Conservation (phyloP, 2,888 invertebrate genomes). For the Chymomyza amoena region DNA sequence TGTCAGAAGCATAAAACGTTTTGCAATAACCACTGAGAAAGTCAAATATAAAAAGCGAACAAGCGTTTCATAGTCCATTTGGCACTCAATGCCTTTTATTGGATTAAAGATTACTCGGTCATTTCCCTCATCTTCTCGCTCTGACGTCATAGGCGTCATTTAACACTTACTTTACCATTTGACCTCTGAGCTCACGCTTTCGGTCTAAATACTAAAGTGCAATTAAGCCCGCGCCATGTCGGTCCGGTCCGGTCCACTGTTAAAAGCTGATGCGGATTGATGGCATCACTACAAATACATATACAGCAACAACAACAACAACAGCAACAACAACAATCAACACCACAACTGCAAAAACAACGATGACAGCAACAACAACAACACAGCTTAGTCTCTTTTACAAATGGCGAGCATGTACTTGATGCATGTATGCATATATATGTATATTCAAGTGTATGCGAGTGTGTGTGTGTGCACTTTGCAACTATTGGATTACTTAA, state of each 20-base stretch:
- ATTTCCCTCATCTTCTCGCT: constrained; percentile 9
- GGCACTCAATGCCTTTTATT: constrained; percentile 70
- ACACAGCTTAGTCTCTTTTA: constrained; percentile 8
- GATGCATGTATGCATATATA: neutral
- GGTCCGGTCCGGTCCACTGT: constrained; percentile 11
- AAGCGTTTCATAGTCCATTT: constrained; percentile 63
- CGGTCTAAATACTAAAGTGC: constrained; percentile 40
- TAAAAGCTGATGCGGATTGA: constrained; percentile 52
- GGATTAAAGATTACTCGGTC: constrained; percentile 50
- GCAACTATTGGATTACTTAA: constrained; percentile 16
- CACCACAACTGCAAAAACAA: constrained; percentile 13
- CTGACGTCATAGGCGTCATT: constrained; percentile 16
- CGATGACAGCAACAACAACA: constrained; percentile 14
- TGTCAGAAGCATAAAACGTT: too few relatives aligned
- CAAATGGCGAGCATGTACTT: constrained; percentile 5
- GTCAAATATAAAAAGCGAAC: constrained; percentile 9
- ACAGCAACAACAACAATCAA: constrained; percentile 8
- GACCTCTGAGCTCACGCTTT: constrained; percentile 27
- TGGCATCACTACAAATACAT: constrained; percentile 19
- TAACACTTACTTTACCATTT: constrained; percentile 3
- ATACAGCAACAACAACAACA: constrained; percentile 9
- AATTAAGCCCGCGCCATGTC: constrained; percentile 43
- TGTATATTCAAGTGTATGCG: neutral
- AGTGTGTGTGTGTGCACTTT: constrained; percentile 5
- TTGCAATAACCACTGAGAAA: too few relatives aligned